Evolutionary conservation across 2,113 vertebrate genomes (phyloP).

Genomic region (Equus quagga): DNA sequence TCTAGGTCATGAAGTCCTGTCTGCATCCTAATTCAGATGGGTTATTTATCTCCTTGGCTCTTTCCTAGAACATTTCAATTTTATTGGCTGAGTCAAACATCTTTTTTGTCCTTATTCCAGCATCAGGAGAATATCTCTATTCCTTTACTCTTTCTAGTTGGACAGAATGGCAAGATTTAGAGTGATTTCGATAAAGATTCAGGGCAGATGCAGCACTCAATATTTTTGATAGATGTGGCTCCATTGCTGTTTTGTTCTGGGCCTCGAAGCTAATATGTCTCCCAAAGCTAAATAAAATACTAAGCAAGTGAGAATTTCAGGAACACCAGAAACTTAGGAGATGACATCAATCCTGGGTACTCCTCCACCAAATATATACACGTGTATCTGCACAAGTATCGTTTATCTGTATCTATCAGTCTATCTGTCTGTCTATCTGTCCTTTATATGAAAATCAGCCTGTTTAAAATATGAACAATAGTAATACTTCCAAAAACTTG

Average conservation of each 20-base stretch:
- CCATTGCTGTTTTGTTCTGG: background rate
- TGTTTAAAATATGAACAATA: background rate
- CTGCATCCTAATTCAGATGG: constrained; percentile 45
- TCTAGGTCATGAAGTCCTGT: background rate
- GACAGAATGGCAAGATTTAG: constrained; percentile 50
- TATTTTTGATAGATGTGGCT: constrained; percentile 57
- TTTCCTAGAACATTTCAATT: background rate
- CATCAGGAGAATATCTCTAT: constrained; percentile 61
- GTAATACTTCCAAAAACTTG: background rate
- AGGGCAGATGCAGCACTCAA: constrained; percentile 36
- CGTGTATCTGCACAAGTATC: background rate
- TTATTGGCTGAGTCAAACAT: constrained; percentile 62
- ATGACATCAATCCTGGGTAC: background rate
- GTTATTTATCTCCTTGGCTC: constrained; percentile 69
- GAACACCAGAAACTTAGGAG: background rate
- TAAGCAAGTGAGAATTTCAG: background rate
- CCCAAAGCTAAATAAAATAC: constrained; percentile 26
- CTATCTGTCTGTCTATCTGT: background rate
- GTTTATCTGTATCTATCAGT: background rate
- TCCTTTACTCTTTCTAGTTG: constrained; percentile 45
- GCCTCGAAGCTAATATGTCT: background rate
- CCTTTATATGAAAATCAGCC: background rate
- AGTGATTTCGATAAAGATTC: constrained; percentile 62
- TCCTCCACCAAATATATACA: background rate
- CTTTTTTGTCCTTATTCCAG: constrained; percentile 66